phyloP scores from a whole-genome alignment of 1,140 invertebrate species.

The Calephelis virginiensis region DNA sequence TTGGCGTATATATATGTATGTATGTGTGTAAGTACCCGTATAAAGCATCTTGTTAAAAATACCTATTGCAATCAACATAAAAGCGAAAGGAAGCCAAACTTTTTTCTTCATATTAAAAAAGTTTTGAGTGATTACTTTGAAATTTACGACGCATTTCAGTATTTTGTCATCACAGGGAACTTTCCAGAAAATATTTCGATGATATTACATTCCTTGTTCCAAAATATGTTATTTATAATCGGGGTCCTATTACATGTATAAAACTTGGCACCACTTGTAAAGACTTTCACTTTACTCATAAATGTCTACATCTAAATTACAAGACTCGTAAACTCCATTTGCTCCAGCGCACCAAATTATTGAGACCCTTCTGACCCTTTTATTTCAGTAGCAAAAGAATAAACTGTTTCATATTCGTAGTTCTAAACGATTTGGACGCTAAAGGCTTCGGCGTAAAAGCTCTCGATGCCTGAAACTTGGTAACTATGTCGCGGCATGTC shows the following conservation, averaged over 20 bases:
- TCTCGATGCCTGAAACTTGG: constrained; percentile 71
- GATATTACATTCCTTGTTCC: constrained; percentile 14
- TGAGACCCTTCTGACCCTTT: constrained; percentile 34
- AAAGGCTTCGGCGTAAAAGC: constrained; percentile 58
- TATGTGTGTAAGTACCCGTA: too few species aligned
- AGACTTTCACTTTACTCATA: constrained; percentile 52
- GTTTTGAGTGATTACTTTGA: constrained; percentile 17
- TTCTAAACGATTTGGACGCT: constrained; percentile 41
- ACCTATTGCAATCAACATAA: background rate
- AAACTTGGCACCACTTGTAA: constrained; percentile 41
- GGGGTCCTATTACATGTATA: constrained; percentile 16
- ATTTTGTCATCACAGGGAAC: constrained; percentile 9
- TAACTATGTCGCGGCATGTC: constrained; percentile 59
- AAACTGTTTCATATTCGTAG: constrained; percentile 29
- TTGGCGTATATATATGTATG: too few species aligned
- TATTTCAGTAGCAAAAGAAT: constrained; percentile 25
- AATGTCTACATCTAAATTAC: constrained; percentile 60
- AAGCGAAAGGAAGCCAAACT: background rate
- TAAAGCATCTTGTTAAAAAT: too few species aligned
- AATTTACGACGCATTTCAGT: constrained; percentile 12
- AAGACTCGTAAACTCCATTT: constrained; percentile 42
- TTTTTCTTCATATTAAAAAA: constrained; percentile 13
- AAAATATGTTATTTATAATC: constrained; percentile 13
- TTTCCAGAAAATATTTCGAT: constrained; percentile 11
- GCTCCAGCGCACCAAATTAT: constrained; percentile 34